phyloP scores from a whole-genome alignment of 2,113 vertebrate genomes.

The Muntiacus muntjak region DNA sequence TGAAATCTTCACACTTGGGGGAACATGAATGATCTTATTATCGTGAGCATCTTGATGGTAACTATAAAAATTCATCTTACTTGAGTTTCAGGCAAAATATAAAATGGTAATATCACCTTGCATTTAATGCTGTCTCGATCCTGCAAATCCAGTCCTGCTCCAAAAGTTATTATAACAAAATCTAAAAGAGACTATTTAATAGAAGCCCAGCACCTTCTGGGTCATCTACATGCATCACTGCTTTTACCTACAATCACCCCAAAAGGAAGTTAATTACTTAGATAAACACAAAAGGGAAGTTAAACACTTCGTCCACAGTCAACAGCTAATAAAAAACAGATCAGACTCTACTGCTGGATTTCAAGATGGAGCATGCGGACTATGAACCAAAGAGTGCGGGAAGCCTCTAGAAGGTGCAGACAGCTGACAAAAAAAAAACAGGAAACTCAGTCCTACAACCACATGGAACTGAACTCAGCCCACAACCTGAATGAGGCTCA shows the following conservation, averaged over 20 bases:
- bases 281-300: not conserved
- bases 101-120: not conserved
- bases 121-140: not conserved
- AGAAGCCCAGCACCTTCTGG: not conserved
- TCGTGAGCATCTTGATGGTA: constrained; percentile 7
- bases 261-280: not conserved
- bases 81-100: constrained; percentile 46
- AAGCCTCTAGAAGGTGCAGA: not conserved
- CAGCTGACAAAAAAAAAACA: not conserved
- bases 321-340: not conserved
- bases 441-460: not conserved
- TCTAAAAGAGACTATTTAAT: not conserved
- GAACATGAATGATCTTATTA: constrained; percentile 53
- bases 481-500: not conserved
- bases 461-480: not conserved
- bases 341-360: not conserved
- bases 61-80: constrained; percentile 51
- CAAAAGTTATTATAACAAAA: not conserved
- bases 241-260: not conserved
- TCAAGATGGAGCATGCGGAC: not conserved
- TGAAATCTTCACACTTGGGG: constrained; percentile 28
- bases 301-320: not conserved
- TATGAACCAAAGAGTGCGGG: rapidly evolving
- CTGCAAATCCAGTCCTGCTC: not conserved
- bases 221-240: rapidly evolving